Percentiles rank a stretch among this genome's conserved stretches.
These are phyloP conservation scores for Artibeus lituratus DNA, from an alignment of 2,797 vertebrate species.

Conservation along the genomic window DNA sequence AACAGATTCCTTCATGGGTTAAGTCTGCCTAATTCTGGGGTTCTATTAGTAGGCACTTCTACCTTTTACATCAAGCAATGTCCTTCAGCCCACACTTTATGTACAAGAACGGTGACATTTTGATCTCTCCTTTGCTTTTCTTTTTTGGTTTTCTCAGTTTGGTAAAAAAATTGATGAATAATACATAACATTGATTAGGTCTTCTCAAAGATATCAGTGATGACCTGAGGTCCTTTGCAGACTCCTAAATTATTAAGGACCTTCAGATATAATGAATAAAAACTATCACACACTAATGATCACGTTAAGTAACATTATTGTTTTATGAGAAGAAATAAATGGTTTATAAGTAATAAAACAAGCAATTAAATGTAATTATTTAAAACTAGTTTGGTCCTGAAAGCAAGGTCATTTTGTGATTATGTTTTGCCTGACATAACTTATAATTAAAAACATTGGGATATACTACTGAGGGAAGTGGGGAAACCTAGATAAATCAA, in stretches of 20 bases:
- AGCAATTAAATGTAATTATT: neutral
- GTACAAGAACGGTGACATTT: neutral
- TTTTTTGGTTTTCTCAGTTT: neutral
- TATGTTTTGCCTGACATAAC: neutral
- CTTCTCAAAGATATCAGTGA: neutral
- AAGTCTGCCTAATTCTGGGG: neutral
- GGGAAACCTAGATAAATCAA: neutral
- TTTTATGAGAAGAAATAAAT: neutral
- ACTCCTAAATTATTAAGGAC: neutral
- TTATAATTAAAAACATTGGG: neutral
- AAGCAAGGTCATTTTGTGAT: neutral
- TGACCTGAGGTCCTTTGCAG: neutral
- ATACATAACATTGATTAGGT: neutral
- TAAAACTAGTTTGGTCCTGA: neutral
- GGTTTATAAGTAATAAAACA: neutral
- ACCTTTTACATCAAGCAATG: neutral
- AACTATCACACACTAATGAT: neutral
- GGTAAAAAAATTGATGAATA: neutral
- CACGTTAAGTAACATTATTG: neutral
- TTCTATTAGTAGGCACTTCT: neutral
- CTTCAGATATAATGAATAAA: neutral
- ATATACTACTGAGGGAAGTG: neutral
- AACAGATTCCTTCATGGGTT: neutral
- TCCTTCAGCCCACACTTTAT: neutral
- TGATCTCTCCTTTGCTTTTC: neutral